Conservation (phyloP, 2,113 vertebrate genomes). For the Alethe diademata region DNA sequence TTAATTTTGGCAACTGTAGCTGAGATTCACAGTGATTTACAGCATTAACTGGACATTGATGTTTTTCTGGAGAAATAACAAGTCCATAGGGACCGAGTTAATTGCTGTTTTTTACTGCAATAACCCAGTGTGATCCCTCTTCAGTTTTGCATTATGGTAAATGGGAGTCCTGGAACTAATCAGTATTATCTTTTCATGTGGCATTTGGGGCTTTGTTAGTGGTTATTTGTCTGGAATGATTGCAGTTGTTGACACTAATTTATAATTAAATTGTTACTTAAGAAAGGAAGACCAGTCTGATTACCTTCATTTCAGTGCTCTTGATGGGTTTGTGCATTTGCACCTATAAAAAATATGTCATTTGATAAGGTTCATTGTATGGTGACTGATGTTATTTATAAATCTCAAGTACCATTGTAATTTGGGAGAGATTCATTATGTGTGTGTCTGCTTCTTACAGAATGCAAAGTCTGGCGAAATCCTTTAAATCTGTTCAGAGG, state of each 20-base stretch:
- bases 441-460: constrained; percentile 75
- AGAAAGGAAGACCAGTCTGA: background rate
- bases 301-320: background rate
- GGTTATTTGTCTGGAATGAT: constrained; percentile 23
- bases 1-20: background rate
- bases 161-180: constrained; percentile 4
- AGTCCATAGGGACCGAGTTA: background rate
- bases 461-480: constrained; percentile 99
- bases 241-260: constrained; percentile 22
- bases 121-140: constrained; percentile 10
- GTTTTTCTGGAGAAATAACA: constrained; percentile 17
- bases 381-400: background rate
- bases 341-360: background rate
- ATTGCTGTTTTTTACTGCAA: constrained; percentile 14
- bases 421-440: background rate
- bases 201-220: background rate
- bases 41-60: background rate
- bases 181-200: constrained; percentile 13
- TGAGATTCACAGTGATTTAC: background rate
- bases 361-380: constrained; percentile 31
- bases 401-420: background rate
- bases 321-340: background rate
- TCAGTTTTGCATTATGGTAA: background rate
- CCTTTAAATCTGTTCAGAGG: constrained; percentile 97
- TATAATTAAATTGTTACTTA: constrained; percentile 1